Evolutionary conservation across 2,888 invertebrate species (phyloP), one percentile per base, ranked within the genome.

Genomic region (Xestia c-nigrum): DNA sequence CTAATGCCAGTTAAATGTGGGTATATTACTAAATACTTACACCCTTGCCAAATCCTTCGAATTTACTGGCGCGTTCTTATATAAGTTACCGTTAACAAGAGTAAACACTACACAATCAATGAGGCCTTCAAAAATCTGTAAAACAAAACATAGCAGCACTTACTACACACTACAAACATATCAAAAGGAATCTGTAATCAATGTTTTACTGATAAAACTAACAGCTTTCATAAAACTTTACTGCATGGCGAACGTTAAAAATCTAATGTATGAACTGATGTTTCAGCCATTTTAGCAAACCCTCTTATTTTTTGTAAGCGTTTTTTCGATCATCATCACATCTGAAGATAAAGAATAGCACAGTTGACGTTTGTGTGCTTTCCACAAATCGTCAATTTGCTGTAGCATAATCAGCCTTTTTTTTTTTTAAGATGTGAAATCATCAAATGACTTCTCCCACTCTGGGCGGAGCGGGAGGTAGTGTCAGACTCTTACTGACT

Each of bases 181-280:
- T 66, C 52, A 16, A 38, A 72, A 77, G 69, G 46, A 72, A 75
- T 81, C 67, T 78, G 69, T 81, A 80, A 78, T 85, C 78, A 76
- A 86, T 72, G 64, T 85, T 87, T 83, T 72, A 87, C 67, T 63
- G 72, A 66, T 75, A 75, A 80, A 82, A 64, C 65, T 65, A 24
- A 71, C 31, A 43, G 43, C 55, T 73, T 19, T 65, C 74, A 81
- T 87, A 87, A 85, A 79, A 78, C 38, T 78, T 85, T 76, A 81
- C 64, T 85, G n/a, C n/a, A n/a, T n/a, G 61, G 40, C 19, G 31
- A n/a, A 71, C 72, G 38, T 80, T 78, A 59, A 85, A 77, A 78
- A 61, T 61, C 57, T 50, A 55, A 46, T 24, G 14, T 19, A 38
- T 73, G 40, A 68, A 24, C 9, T 63, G 71, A 46, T 61, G 69